Conservation (phyloP, 2,113 vertebrate genomes). For the Tympanuchus pallidicinctus region DNA sequence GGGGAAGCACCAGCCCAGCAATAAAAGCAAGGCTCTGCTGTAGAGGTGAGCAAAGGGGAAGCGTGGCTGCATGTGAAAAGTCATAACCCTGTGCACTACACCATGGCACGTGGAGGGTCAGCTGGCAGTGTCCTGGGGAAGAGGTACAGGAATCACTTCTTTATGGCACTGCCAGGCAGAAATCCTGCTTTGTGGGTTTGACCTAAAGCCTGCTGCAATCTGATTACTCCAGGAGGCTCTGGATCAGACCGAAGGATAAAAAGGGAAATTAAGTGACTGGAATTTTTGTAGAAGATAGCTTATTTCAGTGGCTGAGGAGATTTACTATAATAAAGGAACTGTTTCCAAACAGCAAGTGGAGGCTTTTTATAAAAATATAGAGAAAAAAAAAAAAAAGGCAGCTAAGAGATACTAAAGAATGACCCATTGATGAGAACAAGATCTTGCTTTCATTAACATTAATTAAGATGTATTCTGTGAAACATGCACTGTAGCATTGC, state of each 20-base stretch:
- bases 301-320: not conserved
- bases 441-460: not conserved
- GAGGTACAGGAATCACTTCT: not conserved
- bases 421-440: conserved; percentile 22
- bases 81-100: not conserved
- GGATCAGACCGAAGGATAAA: not conserved
- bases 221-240: not conserved
- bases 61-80: fast-evolving
- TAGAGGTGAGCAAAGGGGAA: not conserved
- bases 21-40: not conserved
- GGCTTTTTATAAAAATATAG: conserved; percentile 10
- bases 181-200: not conserved
- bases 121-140: not conserved
- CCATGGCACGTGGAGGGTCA: not conserved
- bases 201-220: not conserved
- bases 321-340: not conserved
- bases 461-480: conserved; percentile 20
- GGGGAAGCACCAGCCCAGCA: not conserved
- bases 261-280: not conserved
- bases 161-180: not conserved
- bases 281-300: not conserved
- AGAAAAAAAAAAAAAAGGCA: conserved; percentile 2
- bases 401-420: not conserved
- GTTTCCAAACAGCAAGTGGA: not conserved
- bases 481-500: not conserved